Evolutionary conservation across 2,888 invertebrate genomes (phyloP), one percentile per base, ranked within the genome.

Genomic region (Cantharis rustica): DNA sequence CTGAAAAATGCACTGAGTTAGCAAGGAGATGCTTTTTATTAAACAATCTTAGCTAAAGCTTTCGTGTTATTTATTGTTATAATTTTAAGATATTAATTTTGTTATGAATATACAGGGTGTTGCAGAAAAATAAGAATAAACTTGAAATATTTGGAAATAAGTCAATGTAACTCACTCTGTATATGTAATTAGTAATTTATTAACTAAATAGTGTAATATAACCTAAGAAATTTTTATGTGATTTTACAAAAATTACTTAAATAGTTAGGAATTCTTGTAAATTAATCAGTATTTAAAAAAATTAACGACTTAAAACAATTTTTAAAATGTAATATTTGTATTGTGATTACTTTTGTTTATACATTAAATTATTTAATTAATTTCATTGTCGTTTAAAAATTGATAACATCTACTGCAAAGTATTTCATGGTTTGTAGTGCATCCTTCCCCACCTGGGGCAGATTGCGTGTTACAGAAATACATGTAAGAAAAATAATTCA

Each of bases 131-230:
- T 47, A 11, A n/a, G n/a, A 47, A 47, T 47, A 47, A 47, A 47
- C 47, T 47, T 47, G 2, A 47, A 31, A 47, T 4, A n/a, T 47
- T 47, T 47, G 47, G 47, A 47, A 47, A 47, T n/a, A 47, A 9
- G 47, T 47, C 47, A 47, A 47, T 47, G 47, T n/a, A 2, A 47
- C n/a, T n/a, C n/a, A 47, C n/a, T n/a, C 47, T 79, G 72, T 74
- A 13, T 26, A 77, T 72, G 74, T 77, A 77, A 63, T 23, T 74
- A 75, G 74, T 77, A 77, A 68, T 71, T 71, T 73, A 73, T 75
- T 80, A 76, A 76, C 66, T 47, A 47, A 47, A 47, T 20, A 77
- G 63, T 75, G 69, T 77, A 75, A 72, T 74, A 77, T 76, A 76
- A 27, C 16, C 73, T 68, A 70, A 75, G 26, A 75, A 74, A 77